Base-by-base conservation (phyloP, 2,113 vertebrate genomes). In the Carassius gibelio region DNA sequence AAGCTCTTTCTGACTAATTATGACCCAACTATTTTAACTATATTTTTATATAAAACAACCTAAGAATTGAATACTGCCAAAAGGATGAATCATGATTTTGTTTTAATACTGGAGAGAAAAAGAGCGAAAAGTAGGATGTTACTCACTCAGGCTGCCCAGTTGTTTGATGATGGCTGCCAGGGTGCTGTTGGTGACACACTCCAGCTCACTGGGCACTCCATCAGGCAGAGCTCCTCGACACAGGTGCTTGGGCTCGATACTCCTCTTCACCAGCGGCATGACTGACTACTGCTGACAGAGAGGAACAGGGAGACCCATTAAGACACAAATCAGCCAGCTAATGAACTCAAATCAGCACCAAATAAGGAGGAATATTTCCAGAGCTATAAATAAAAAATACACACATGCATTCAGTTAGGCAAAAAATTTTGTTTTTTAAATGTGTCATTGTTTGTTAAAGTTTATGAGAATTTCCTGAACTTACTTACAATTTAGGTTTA, bases 161-260 rank as follows among this genome's bases (percentile, higher is more conserved):
- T 98, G 97, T 64, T 97, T 97, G 93, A 98, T 97, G 93, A 97
- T 96, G 89, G 96, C 96, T 0, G 97, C 96, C 78, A 97, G 91
- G 0, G 96, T 98, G 94, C 96, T 97, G 93, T 98, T 98, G 92
- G 97, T 98, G 85, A 98, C 97, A 59, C 96, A 98, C 84, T 98
- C 97, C 90, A 98, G 91, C 86, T 98, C 96, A n/a, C 96, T 97
- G 38, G 95, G 95, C 80, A 97, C 96, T 10, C 95, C 96, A 23
- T 97, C 95, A 0, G 96, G 96, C n/a, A 98, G 90, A 9, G 95
- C 95, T 3, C 96, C 96, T 2, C 96, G 96, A 91, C 96, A 98
- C 19, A 98, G 91, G 88, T 97, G 96, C 92, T 96, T 92, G 38
- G 96, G 96, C 88, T 97, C 96, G 0, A 98, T 97, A 84, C 94